Evolutionary conservation across 1,140 invertebrate genomes (phyloP), one percentile per base, ranked within the genome.

Genomic region (Spodoptera frugiperda): DNA sequence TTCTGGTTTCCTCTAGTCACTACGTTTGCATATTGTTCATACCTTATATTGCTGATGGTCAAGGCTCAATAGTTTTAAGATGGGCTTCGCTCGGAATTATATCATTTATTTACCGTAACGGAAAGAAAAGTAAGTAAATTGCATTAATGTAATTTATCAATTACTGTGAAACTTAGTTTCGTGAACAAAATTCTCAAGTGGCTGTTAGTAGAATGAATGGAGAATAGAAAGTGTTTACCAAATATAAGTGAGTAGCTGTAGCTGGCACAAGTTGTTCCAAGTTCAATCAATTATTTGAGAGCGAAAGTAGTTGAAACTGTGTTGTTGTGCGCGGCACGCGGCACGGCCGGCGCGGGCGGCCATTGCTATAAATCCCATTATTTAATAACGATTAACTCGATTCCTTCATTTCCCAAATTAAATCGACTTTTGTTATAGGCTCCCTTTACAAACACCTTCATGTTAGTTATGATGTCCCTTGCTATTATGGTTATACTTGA

Each of bases 361-460:
- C 17, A 5, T 15, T 54, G 72, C 70, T 73, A 63, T 75, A 53
- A 54, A 63, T 75, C 59, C 57, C 21, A 54, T 75, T 39, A 73
- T 44, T 73, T 73, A 48, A 73, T 75, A 65, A 63, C 57, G 48
- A 65, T 63, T 74, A 73, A 74, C 72, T 74, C 48, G 46, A 75
- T 65, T 75, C 84, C 83, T 87, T 87, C 85, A 87, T 89, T 86
- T 82, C 79, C 21, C 74, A 87, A 89, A 87, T 88, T 80, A 83
- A 90, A 90, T 88, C 81, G 82, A 90, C 82, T 89, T 87, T 78
- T 82, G 51, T 78, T 88, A 89, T 84, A 83, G 84, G 78, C 79
- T 46, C 49, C 83, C 85, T 84, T 82, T 83, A 91, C 90, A 91
- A 93, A 93, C 91, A 93, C 90, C 91, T 93, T 92, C 88, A 91